Conservation (phyloP, 2,113 vertebrate species). For the Collichthys lucidus region DNA sequence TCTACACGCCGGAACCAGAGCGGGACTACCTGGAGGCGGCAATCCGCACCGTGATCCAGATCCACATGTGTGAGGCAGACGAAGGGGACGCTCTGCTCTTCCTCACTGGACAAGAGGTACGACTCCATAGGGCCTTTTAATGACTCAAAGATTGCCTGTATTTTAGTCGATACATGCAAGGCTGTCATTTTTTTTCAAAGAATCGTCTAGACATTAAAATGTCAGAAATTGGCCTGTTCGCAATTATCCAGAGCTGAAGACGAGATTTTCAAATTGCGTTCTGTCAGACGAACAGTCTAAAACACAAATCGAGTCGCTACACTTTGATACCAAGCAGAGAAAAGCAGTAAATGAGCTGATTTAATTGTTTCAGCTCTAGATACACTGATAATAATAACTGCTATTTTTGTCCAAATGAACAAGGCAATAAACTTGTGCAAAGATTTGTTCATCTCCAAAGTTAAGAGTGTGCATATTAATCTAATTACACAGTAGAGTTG, state of each 20-base stretch:
- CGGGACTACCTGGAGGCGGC: constrained; percentile 97
- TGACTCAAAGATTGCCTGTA: no score
- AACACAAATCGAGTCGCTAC: neutral
- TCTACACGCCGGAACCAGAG: constrained; percentile 97
- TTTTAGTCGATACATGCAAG: neutral
- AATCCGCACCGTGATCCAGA: constrained; percentile 96
- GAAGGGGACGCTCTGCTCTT: constrained; percentile 95
- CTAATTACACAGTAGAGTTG: constrained; percentile 40
- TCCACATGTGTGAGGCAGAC: constrained; percentile 98
- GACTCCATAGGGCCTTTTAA: neutral
- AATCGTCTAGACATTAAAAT: neutral
- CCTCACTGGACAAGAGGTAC: constrained; percentile 97
- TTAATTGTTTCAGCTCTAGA: neutral
- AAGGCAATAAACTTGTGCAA: neutral
- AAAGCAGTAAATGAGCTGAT: neutral
- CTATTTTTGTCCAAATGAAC: no score
- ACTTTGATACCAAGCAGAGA: neutral
- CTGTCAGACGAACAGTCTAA: neutral
- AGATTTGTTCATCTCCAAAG: neutral
- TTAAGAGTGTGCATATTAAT: constrained; percentile 26
- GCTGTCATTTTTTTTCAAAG: neutral
- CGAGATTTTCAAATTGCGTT: neutral
- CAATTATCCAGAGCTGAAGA: neutral
- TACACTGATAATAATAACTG: neutral
- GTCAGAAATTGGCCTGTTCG: neutral